Conservation (phyloP, 2,113 vertebrate species). For the Myotis yumanensis region DNA sequence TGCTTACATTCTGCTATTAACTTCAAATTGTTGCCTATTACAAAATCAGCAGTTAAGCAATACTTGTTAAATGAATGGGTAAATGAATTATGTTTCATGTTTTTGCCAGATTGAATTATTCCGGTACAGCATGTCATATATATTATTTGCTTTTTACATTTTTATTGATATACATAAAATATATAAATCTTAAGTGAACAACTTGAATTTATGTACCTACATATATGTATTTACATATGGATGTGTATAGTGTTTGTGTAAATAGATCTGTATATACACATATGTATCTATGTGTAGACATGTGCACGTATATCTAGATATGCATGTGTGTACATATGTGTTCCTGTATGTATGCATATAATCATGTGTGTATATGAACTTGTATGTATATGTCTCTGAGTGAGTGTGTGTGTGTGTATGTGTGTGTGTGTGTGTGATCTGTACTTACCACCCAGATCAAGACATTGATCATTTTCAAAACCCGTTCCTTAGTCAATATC, state of each 20-base stretch:
- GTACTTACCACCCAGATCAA: not conserved
- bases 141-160: not conserved
- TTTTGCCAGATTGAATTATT: constrained; percentile 1
- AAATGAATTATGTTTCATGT: not conserved
- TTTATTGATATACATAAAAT: not conserved
- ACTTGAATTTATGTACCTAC: not conserved
- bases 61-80: not conserved
- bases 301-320: not conserved
- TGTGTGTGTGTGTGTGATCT: not conserved
- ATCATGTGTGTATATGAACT: not conserved
- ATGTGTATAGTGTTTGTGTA: not conserved
- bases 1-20: not conserved
- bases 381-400: not conserved
- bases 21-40: not conserved
- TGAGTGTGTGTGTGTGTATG: not conserved
- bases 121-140: not conserved
- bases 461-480: not conserved
- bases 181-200: not conserved
- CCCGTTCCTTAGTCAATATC: not conserved
- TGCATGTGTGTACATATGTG: not conserved
- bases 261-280: not conserved
- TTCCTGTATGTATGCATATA: not conserved
- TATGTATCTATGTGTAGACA: not conserved
- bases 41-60: not conserved
- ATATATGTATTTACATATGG: not conserved